phyloP scores from a whole-genome alignment of 2,113 vertebrate species.

The Hippocampus abdominalis region DNA sequence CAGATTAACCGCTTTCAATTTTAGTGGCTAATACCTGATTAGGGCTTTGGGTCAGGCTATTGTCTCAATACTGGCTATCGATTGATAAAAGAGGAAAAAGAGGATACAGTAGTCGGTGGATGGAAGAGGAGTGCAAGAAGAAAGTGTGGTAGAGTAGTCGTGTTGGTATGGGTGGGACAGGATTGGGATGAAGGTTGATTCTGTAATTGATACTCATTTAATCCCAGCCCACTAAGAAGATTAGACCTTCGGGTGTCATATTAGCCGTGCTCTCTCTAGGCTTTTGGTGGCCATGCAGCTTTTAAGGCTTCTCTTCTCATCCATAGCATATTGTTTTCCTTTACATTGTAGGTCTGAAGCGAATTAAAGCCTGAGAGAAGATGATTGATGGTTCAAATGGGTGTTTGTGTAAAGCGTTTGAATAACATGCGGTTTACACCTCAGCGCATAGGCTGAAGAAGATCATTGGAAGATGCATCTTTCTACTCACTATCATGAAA shows the following conservation, averaged over 20 bases:
- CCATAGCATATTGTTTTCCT: conserved; percentile 71
- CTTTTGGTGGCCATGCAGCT: conserved; percentile 82
- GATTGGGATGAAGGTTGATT: conserved; percentile 91
- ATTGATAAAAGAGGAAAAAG: conserved; percentile 75
- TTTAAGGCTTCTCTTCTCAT: conserved; percentile 76
- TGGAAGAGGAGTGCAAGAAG: conserved; percentile 15
- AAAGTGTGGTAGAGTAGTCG: conserved; percentile 48
- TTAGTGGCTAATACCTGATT: conserved; percentile 97
- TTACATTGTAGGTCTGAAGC: conserved; percentile 75
- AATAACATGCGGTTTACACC: not conserved
- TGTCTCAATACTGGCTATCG: conserved; percentile 88
- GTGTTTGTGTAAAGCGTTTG: not conserved
- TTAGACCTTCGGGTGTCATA: conserved; percentile 97
- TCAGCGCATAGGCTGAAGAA: not conserved
- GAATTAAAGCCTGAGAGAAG: conserved; percentile 21
- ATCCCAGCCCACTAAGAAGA: conserved; percentile 97
- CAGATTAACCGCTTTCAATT: conserved; percentile 93
- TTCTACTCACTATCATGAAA: not conserved
- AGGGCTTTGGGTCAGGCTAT: conserved; percentile 86
- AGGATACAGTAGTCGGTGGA: conserved; percentile 6
- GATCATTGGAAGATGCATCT: not conserved
- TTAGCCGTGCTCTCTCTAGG: conserved; percentile 93
- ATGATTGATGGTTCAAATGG: conserved; percentile 1
- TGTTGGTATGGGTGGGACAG: conserved; percentile 47
- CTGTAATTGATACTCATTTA: conserved; percentile 98